Percentiles rank a stretch among this genome's conserved stretches.
phyloP scores from a whole-genome alignment of 2,888 invertebrate species.

The Tetragonula carbonaria region DNA sequence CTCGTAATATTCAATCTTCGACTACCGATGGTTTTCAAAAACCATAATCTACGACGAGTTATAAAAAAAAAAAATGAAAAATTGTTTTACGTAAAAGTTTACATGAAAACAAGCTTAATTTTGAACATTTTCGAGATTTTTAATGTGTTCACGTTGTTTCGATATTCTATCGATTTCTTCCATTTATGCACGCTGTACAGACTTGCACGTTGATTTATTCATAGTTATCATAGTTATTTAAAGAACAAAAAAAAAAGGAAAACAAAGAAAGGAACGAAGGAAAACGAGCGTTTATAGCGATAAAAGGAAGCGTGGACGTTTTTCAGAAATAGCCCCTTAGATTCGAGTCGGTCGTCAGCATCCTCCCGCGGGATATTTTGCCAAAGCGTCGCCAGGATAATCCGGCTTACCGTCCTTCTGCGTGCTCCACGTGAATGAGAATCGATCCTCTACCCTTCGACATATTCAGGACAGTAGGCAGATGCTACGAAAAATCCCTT shows the following conservation, averaged over 20 bases:
- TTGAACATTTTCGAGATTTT: too few relatives aligned
- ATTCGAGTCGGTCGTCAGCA: slow-evolving; percentile 15
- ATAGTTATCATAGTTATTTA: not conserved
- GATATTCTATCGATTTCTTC: slow-evolving; percentile 3
- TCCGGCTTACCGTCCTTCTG: slow-evolving; percentile 80
- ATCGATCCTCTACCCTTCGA: slow-evolving; percentile 62
- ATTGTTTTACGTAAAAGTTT: too few relatives aligned
- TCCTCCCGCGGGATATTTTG: slow-evolving; percentile 75
- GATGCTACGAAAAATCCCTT: slow-evolving; percentile 69
- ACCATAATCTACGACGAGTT: too few relatives aligned
- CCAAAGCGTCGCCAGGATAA: slow-evolving; percentile 79
- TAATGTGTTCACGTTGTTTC: not conserved
- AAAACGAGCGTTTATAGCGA: not conserved
- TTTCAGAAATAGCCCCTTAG: not conserved
- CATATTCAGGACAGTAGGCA: slow-evolving; percentile 72
- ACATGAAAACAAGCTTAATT: too few relatives aligned
- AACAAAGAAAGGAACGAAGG: not conserved
- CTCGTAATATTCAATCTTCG: too few relatives aligned
- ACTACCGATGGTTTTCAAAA: too few relatives aligned
- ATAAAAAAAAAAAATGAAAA: too few relatives aligned
- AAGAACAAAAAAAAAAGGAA: not conserved
- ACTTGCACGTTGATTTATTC: not conserved
- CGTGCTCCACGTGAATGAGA: slow-evolving; percentile 73
- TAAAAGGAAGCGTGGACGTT: not conserved
- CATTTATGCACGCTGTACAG: not conserved